Conservation (phyloP, 2,113 vertebrate species). For the Typhlomys cinereus region DNA sequence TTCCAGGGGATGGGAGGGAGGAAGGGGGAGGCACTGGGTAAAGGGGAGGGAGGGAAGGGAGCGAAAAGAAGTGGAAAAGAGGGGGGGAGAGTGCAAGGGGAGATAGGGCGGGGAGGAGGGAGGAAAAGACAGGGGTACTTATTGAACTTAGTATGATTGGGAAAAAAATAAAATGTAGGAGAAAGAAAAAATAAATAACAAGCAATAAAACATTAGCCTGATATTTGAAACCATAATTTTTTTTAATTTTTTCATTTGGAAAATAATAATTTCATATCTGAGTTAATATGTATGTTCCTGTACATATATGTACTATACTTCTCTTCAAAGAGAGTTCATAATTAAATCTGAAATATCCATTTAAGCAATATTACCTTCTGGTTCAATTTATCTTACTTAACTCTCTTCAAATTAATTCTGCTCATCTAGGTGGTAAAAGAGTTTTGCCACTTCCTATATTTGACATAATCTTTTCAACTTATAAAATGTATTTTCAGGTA, state of each 20-base stretch:
- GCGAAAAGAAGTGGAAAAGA: too few species aligned
- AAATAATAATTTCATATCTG: not conserved
- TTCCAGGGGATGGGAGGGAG: too few species aligned
- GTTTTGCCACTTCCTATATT: not conserved
- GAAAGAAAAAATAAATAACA: too few species aligned
- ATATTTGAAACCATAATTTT: too few species aligned
- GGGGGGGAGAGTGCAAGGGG: too few species aligned
- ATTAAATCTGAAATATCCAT: not conserved
- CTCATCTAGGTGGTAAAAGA: not conserved
- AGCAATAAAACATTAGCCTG: too few species aligned
- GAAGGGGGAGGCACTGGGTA: too few species aligned
- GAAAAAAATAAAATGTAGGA: too few species aligned
- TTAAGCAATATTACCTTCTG: not conserved
- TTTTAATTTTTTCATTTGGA: not conserved
- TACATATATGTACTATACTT: accelerated
- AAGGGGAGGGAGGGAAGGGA: too few species aligned
- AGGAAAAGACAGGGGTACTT: too few species aligned
- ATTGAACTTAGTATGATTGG: too few species aligned
- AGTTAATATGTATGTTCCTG: not conserved
- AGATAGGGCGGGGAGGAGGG: too few species aligned
- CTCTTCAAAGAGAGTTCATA: not conserved
- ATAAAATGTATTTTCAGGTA: not conserved
- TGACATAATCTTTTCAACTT: not conserved
- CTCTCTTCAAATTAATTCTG: not conserved
- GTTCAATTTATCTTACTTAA: not conserved